A percentile compares a stretch with the other conserved stretches of the same genome.
These are phyloP conservation scores for Hypotaenidia philippensis DNA, from an alignment of 2,797 vertebrate species.

Conservation along the genomic window DNA sequence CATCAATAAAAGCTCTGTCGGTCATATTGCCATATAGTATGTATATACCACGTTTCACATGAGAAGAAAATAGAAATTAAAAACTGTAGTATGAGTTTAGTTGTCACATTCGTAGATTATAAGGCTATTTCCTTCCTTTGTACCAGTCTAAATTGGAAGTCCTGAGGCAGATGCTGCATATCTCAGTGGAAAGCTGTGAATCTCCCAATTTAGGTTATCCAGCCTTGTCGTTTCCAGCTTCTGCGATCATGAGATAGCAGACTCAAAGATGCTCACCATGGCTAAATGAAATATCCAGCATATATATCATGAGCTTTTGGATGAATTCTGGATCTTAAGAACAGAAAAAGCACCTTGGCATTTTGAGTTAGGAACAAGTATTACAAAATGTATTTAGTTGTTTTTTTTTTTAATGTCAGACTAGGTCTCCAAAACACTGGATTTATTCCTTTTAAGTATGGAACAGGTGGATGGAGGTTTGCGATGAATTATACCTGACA, in stretches of 20 bases:
- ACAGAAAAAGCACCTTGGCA: not conserved
- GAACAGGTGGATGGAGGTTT: not conserved
- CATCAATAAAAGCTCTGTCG: constrained; percentile 49
- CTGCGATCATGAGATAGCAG: not conserved
- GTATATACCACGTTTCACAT: constrained; percentile 19
- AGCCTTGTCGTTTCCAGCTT: not conserved
- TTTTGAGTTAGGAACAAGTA: not conserved
- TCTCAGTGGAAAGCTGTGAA: not conserved
- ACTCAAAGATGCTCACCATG: not conserved
- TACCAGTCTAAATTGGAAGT: not conserved
- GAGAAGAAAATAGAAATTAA: not conserved
- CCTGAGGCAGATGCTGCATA: not conserved
- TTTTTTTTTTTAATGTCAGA: not conserved
- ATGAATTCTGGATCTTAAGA: not conserved
- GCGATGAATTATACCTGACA: not conserved
- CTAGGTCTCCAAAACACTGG: not conserved
- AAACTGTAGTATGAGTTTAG: not conserved
- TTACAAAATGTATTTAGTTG: not conserved
- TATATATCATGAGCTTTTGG: not conserved
- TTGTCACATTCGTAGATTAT: not conserved
- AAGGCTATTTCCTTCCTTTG: not conserved
- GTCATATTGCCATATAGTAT: constrained; percentile 21
- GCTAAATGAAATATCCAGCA: not conserved
- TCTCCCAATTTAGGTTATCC: not conserved
- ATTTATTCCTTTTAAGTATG: not conserved